Conservation (phyloP, 2,797 vertebrate genomes). For the Pogoniulus pusillus region DNA sequence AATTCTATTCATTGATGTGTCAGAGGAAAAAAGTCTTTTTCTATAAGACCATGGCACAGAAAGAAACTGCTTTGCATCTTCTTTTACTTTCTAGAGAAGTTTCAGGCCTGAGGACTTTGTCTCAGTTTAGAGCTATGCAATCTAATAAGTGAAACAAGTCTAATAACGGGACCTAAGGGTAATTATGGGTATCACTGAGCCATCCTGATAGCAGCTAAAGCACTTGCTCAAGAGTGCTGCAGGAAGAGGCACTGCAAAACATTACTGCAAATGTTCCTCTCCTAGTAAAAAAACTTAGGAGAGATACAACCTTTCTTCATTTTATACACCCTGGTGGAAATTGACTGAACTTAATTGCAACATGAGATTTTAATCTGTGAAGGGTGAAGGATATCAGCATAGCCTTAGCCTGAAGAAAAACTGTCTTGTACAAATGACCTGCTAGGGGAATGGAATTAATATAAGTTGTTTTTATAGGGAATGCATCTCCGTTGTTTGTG, state of each 20-base stretch:
- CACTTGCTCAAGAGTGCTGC: background rate
- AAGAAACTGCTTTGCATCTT: background rate
- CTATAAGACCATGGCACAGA: background rate
- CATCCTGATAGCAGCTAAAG: background rate
- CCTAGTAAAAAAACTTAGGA: background rate
- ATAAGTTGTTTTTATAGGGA: background rate
- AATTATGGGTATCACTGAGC: background rate
- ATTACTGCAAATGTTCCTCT: background rate
- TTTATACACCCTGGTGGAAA: background rate
- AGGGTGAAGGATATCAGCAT: background rate
- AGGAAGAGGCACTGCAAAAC: background rate
- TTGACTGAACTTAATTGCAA: background rate
- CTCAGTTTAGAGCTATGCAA: background rate
- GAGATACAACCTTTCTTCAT: background rate
- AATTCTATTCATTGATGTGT: too few relatives aligned
- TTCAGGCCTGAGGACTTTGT: background rate
- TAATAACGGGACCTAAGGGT: background rate
- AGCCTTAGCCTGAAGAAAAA: background rate
- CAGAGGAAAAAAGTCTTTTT: background rate
- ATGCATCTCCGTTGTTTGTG: background rate
- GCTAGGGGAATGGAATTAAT: background rate
- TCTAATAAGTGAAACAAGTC: background rate
- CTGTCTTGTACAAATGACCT: background rate
- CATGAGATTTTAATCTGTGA: background rate
- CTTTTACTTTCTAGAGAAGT: background rate